Evolutionary conservation across 1,140 invertebrate species (phyloP).

Genomic region (Dolichoris vasculosae): DNA sequence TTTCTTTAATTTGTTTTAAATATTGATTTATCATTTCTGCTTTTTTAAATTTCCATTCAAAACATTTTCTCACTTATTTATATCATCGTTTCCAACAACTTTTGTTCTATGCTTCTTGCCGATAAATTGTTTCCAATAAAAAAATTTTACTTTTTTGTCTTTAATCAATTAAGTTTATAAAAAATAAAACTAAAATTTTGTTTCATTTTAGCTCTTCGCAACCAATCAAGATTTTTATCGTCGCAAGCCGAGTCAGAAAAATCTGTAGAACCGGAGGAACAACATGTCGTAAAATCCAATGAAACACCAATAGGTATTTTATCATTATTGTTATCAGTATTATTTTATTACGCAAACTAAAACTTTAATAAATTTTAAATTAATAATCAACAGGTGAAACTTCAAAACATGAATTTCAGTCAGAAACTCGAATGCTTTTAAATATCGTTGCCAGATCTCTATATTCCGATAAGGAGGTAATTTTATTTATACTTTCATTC

Average conservation of each 20-base stretch:
- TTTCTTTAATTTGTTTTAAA: no score
- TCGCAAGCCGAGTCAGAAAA: conserved; percentile 60
- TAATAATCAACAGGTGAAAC: conserved; percentile 68
- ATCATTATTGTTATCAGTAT: no score
- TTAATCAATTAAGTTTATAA: no score
- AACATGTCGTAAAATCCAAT: conserved; percentile 75
- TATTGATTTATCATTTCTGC: no score
- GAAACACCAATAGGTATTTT: conserved; percentile 76
- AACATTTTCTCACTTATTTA: no score
- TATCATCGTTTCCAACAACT: no score
- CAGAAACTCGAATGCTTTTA: conserved; percentile 95
- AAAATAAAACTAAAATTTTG: conserved; percentile 14
- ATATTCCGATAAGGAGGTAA: conserved; percentile 97
- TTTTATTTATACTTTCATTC: conserved; percentile 18
- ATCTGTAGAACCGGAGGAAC: conserved; percentile 65
- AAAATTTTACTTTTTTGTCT: no score
- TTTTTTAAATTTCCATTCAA: no score
- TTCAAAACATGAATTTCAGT: conserved; percentile 90
- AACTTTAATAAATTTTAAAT: neutral
- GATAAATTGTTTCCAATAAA: no score
- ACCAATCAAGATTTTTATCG: conserved; percentile 59
- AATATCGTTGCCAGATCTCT: conserved; percentile 98
- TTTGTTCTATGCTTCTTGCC: no score
- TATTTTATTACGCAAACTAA: neutral
- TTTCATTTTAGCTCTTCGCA: conserved; percentile 53